Percentiles rank a stretch among this genome's conserved stretches.
phyloP scores from a whole-genome alignment of 2,113 vertebrate species.

The Chamaea fasciata region DNA sequence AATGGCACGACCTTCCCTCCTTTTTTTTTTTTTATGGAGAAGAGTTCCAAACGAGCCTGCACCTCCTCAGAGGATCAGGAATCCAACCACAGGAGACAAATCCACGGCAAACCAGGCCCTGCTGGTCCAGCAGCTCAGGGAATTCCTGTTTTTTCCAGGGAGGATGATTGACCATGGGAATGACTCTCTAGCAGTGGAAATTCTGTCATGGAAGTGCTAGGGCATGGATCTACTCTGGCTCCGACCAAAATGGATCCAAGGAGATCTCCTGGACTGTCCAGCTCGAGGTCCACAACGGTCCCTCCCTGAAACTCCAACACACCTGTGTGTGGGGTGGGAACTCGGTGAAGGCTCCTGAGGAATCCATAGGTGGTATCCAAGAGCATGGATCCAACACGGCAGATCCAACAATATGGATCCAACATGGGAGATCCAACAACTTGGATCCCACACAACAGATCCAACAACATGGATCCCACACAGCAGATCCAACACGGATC shows the following conservation, averaged over 20 bases:
- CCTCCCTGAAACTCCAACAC: background rate
- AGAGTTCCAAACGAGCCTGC: background rate
- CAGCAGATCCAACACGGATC: too few species aligned
- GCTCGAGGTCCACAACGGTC: background rate
- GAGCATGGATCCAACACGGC: fast-evolving
- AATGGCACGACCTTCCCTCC: fast-evolving
- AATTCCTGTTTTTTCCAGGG: background rate
- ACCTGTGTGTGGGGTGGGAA: background rate
- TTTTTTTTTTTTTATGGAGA: background rate
- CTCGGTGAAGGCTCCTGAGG: background rate
- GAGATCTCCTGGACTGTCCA: background rate
- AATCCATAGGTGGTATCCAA: fast-evolving
- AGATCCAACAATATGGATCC: too few species aligned
- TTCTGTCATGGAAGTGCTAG: background rate
- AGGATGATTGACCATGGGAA: background rate
- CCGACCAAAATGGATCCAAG: background rate
- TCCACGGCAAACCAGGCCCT: background rate
- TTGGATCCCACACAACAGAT: too few species aligned
- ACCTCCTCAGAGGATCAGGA: background rate
- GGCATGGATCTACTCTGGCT: background rate
- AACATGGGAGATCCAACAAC: too few species aligned
- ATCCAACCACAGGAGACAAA: conserved; percentile 1
- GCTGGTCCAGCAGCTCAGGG: background rate
- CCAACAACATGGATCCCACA: too few species aligned
- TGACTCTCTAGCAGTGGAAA: background rate